A percentile compares a stretch with the other conserved stretches of the same genome.
These are phyloP conservation scores for Drosophila leonis DNA, from an alignment of 2,888 invertebrate species.

Conservation along the genomic window DNA sequence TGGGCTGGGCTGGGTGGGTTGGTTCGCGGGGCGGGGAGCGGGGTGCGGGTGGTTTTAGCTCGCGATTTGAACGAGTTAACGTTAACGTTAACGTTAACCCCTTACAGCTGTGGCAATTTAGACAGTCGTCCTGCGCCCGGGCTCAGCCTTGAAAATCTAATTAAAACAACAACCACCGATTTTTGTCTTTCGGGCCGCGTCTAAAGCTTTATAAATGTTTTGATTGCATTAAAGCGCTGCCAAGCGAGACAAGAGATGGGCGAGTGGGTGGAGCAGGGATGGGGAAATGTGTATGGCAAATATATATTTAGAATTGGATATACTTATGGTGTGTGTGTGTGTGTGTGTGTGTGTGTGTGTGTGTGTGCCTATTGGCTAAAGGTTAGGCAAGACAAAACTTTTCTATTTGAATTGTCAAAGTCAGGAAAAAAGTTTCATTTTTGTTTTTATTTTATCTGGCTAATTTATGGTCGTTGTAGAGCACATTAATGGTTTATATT, in stretches of 20 bases:
- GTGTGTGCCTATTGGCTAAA: constrained; percentile 4
- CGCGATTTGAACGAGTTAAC: constrained; percentile 66
- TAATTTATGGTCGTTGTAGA: not conserved
- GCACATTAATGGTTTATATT: not conserved
- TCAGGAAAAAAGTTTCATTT: not conserved
- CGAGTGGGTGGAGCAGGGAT: no score
- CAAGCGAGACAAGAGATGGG: constrained; percentile 60
- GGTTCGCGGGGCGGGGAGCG: not conserved
- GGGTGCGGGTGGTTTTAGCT: constrained; percentile 39
- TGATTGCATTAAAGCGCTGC: constrained; percentile 79
- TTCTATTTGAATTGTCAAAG: constrained; percentile 9
- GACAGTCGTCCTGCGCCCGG: constrained; percentile 60
- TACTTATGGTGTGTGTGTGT: not conserved
- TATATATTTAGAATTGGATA: constrained; percentile 14
- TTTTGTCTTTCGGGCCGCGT: constrained; percentile 59
- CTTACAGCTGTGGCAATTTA: constrained; percentile 78
- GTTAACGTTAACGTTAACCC: constrained; percentile 67
- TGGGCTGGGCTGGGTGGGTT: constrained; percentile 13
- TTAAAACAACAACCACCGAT: constrained; percentile 83
- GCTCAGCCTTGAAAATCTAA: constrained; percentile 75
- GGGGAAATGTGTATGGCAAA: not conserved
- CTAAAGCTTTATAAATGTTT: constrained; percentile 78
- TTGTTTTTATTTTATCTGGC: constrained; percentile 3
- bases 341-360: not conserved
- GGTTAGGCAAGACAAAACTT: constrained; percentile 11